Percentiles rank a stretch among this genome's conserved stretches.
These are phyloP conservation scores for Eulacestoma nigropectus DNA, from an alignment of 2,113 vertebrate species.

Conservation along the genomic window DNA sequence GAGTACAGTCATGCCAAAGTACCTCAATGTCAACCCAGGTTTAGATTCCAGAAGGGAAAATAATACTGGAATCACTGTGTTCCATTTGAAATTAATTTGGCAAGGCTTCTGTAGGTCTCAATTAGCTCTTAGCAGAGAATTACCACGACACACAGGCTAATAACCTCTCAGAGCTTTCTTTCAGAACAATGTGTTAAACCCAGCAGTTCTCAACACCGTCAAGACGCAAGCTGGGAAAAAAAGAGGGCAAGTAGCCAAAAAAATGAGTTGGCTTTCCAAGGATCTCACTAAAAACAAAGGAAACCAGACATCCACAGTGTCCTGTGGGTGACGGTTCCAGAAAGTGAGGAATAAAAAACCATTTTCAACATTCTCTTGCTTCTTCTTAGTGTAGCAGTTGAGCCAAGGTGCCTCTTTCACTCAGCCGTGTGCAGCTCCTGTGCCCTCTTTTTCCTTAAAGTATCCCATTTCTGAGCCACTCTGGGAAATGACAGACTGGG, in stretches of 20 bases:
- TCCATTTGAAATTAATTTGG: slow-evolving; percentile 14
- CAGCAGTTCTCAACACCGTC: not conserved
- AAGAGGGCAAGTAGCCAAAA: not conserved
- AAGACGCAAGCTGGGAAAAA: not conserved
- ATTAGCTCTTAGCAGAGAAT: not conserved
- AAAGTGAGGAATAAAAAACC: not conserved
- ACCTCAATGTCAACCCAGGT: not conserved
- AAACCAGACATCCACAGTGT: not conserved
- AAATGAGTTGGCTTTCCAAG: not conserved
- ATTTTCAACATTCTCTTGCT: not conserved
- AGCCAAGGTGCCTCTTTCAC: not conserved
- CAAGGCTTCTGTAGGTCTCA: not conserved
- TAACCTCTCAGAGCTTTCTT: not conserved
- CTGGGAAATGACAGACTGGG: not conserved
- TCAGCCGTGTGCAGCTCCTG: accelerated
- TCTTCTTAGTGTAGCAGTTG: not conserved
- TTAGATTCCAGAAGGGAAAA: not conserved
- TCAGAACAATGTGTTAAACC: not conserved
- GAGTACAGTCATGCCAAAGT: not conserved
- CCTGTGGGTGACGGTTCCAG: not conserved
- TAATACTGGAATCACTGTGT: not conserved
- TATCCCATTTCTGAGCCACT: not conserved
- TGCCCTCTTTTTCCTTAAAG: not conserved
- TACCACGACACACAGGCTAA: not conserved
- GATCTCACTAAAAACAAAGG: not conserved